Evolutionary conservation across 1,140 invertebrate genomes (phyloP).

Genomic region (Cydia pomonella): DNA sequence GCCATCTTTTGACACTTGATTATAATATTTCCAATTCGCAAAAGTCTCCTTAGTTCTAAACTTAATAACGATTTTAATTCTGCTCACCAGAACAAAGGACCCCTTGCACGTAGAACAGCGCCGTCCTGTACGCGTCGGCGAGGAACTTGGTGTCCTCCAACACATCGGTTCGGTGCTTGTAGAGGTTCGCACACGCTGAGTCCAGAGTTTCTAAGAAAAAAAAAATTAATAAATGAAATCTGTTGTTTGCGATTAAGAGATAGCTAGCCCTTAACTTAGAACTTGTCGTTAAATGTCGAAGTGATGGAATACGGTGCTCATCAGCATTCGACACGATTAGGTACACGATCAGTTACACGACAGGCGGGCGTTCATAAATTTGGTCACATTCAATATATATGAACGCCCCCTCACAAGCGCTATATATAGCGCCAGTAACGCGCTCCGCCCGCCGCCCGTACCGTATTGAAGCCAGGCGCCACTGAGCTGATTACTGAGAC

Average conservation of each 20-base stretch:
- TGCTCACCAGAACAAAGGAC: conserved; percentile 74
- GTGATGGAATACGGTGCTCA: no score
- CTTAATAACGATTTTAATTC: not conserved
- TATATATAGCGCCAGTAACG: conserved; percentile 58
- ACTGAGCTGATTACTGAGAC: conserved; percentile 22
- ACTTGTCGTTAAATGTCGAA: no score
- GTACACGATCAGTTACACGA: no score
- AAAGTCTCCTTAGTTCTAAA: not conserved
- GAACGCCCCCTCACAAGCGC: no score
- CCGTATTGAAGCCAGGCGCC: conserved; percentile 17
- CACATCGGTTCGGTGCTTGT: conserved; percentile 68
- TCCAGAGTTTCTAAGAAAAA: conserved; percentile 71
- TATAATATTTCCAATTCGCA: not conserved
- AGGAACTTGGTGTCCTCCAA: conserved; percentile 73
- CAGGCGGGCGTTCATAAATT: no score
- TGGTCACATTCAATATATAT: no score
- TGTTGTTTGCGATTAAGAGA: no score
- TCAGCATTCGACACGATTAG: no score
- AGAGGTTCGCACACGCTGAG: conserved; percentile 59
- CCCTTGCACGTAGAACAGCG: conserved; percentile 74
- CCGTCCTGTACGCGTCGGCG: conserved; percentile 71
- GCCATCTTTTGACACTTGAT: no score
- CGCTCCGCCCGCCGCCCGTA: conserved; percentile 64
- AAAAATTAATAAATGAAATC: no score
- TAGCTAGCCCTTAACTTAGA: no score